Base-by-base conservation (phyloP, 1,140 invertebrate species). In the Lethocerus indicus region DNA sequence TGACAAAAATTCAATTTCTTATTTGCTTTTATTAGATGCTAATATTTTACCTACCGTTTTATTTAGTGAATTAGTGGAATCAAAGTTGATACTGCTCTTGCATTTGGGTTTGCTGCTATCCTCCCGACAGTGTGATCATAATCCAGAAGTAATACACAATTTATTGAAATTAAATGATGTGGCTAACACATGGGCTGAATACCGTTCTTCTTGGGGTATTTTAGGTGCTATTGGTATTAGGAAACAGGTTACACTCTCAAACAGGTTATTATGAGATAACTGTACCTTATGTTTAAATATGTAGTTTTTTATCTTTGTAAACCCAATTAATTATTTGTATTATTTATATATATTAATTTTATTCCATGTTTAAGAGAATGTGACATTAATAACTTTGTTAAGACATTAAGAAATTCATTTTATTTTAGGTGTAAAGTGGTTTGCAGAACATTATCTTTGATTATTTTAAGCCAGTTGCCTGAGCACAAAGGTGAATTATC, bases 181-280 rank as follows among this genome's bases (percentile, higher is more conserved):
- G 9, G 58, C 76, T 14, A 58, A 70, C 2, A 57, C 61, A 4
- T 60, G 73, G 43, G 75, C 72, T 2, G 75, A 79, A 51, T 75
- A 79, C 35, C 64, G 65, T 50, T 63, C 71, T 53, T 65, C 69
- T 6, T 72, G 71, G 64, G 74, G 73, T 14, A 66, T 81, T 23
- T 61, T 81, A 1, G 76, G 75, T 21, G 74, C 74, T 16, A 75
- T 81, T 46, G 77, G 78, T 25, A 58, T 81, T 2, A 71, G 74
- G 21, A 75, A 73, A 61, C 66, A 68, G 21, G 74, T 72, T 28
- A 63, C 67, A 21, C 60, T 78, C 14, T 75, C 74, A 20, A 56
- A 64, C 12, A 71, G 67, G 75, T 78, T 62, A 57, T 57, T 12
- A 25, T 21, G 6, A 47, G 26, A 12, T 1, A 13, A 5, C 23